These are phyloP conservation scores for Pachydiplax longipennis DNA, from an alignment of 2,888 invertebrate genomes.

Conservation along the genomic window DNA sequence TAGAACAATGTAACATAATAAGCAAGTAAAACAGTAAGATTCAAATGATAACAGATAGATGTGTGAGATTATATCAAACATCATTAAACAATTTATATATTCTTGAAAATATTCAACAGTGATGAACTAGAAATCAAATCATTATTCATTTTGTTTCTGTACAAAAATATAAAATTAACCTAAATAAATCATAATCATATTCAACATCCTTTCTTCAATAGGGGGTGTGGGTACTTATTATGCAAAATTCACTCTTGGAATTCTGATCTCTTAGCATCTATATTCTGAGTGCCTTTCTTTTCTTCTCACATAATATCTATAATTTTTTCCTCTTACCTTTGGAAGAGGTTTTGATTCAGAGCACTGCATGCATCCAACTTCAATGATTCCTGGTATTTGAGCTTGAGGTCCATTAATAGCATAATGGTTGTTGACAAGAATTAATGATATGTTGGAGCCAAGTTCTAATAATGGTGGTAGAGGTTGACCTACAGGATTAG, in stretches of 20 bases:
- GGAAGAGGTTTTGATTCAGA: conserved; percentile 58
- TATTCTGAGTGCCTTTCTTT: background rate
- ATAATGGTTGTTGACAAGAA: conserved; percentile 59
- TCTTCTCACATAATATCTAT: background rate
- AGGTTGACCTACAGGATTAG: background rate
- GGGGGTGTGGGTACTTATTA: too few species aligned
- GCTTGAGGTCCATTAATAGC: conserved; percentile 56
- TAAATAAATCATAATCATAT: background rate
- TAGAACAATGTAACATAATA: too few species aligned
- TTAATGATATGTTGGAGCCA: conserved; percentile 60
- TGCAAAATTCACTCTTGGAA: too few species aligned
- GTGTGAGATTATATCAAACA: too few species aligned
- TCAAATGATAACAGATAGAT: too few species aligned
- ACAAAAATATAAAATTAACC: too few species aligned
- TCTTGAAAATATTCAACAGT: too few species aligned
- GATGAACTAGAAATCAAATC: too few species aligned
- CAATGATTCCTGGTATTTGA: conserved; percentile 58
- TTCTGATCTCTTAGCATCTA: too few species aligned
- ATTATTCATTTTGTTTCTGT: too few species aligned
- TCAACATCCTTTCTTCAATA: background rate
- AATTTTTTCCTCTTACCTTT: conserved; percentile 54
- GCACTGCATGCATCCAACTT: conserved; percentile 60
- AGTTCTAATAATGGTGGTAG: conserved; percentile 57
- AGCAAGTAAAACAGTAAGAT: too few species aligned
- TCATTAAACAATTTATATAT: too few species aligned